Evolutionary conservation across 2,888 invertebrate genomes (phyloP).

Genomic region (Pseudoips prasinana): DNA sequence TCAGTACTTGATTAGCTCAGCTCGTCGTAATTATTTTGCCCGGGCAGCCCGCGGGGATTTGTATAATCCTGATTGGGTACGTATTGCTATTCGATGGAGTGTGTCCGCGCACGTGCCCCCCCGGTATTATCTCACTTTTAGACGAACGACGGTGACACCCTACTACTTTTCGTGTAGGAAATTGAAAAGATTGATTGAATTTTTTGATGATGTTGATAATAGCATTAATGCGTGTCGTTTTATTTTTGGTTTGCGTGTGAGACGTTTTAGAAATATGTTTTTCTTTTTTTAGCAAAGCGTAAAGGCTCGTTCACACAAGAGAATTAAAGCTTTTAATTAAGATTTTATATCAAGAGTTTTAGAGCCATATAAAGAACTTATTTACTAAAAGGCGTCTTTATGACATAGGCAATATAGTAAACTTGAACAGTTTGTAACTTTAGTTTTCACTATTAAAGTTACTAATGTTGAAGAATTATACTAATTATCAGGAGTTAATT

Average conservation of each 20-base stretch:
- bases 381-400: no score
- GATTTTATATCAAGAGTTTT: no score
- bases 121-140: constrained; percentile 55
- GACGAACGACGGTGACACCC: constrained; percentile 39
- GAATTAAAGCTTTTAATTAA: no score
- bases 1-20: constrained; percentile 71
- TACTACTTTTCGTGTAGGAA: constrained; percentile 27
- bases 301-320: no score
- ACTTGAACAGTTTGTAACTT: no score
- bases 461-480: no score
- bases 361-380: no score
- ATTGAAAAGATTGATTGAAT: constrained; percentile 36
- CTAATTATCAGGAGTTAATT: no score
- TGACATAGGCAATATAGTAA: no score
- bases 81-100: constrained; percentile 78
- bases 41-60: constrained; percentile 65
- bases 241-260: not conserved
- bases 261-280: no score
- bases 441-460: no score
- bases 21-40: constrained; percentile 73
- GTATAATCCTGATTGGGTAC: constrained; percentile 80
- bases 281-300: no score
- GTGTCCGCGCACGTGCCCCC: constrained; percentile 68
- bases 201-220: constrained; percentile 22
- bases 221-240: constrained; percentile 7